These are phyloP conservation scores for Pseudorectes ferrugineus DNA, from an alignment of 2,113 vertebrate species.

Conservation along the genomic window DNA sequence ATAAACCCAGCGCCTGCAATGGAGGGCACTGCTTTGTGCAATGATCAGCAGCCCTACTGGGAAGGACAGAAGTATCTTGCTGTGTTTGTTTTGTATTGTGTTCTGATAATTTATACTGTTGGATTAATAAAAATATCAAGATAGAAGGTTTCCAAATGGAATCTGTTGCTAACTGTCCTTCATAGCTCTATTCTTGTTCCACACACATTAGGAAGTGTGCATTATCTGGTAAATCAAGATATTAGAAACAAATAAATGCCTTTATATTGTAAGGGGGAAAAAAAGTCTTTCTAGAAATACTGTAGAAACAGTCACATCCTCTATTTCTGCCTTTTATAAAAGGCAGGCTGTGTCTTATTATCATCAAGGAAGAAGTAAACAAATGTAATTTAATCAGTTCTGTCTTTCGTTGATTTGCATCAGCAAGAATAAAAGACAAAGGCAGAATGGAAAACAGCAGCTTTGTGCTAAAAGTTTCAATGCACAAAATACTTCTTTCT, in stretches of 20 bases:
- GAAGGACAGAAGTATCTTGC: neutral
- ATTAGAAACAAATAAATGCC: slow-evolving; percentile 13
- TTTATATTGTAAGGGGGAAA: neutral
- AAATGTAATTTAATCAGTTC: slow-evolving; percentile 58
- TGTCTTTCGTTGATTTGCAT: slow-evolving; percentile 42
- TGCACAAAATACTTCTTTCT: slow-evolving; percentile 60
- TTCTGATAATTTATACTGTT: neutral
- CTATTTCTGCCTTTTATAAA: slow-evolving; percentile 19
- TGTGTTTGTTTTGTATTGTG: neutral
- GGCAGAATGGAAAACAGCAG: slow-evolving; percentile 48
- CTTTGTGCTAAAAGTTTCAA: slow-evolving; percentile 54
- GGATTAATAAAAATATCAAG: slow-evolving; percentile 9
- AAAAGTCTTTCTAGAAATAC: neutral
- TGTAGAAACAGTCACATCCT: slow-evolving; percentile 13
- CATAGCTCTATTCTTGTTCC: neutral
- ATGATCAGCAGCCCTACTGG: neutral
- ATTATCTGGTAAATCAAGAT: neutral
- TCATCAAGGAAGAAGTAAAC: slow-evolving; percentile 51
- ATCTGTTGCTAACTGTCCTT: neutral
- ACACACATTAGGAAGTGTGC: neutral
- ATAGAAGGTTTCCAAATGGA: neutral
- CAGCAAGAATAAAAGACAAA: slow-evolving; percentile 61
- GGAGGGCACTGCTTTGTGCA: neutral
- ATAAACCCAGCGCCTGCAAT: neutral
- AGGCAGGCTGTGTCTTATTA: slow-evolving; percentile 33